Evolutionary conservation across 2,888 invertebrate species (phyloP), one percentile per base, ranked within the genome.

Genomic region (Dicyrtoma fusca): DNA sequence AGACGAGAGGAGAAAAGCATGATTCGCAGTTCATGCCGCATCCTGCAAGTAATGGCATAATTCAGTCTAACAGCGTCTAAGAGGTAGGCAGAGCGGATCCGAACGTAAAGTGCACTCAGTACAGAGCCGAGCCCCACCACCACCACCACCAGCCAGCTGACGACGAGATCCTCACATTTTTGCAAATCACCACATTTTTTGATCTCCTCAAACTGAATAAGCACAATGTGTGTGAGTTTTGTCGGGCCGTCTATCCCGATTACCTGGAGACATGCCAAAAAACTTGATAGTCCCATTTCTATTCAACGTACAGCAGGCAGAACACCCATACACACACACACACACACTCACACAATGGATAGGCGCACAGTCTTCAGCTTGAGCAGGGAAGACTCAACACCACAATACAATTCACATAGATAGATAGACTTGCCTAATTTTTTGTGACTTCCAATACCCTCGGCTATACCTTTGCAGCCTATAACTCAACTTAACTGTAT

Each of bases 201-300:
- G 69, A 71, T 72, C 69, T 72, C 69, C 23, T 25, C 57, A 63
- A 64, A 64, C 66, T 19, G 47, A 70, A 51, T 49, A 59, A 62
- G 62, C 42, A 45, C 42, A 45, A 42, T 49, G 66, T 59, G 55
- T 55, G 65, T 51, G 66, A 66, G 57, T 72, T 61, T 59, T 61
- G 64, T 66, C 64, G 23, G 21, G 23, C 49, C 66, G 73, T 71
- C 71, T 71, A 66, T 55, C 57, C 47, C 69, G 64, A 73, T 73
- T 69, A 74, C 72, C 71, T 75, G 75, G 75, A 75, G 51, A 70
- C 19, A 19, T 72, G 75, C 75, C 75, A 75, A 75, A 65, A 75
- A 71, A 57, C 65, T 49, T 59, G 44, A 34, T 14, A 17, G 26
- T 42, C 17, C 2, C 55, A n/a, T 17, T 49, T 49, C 3, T 49